Evolutionary conservation across 2,888 invertebrate genomes (phyloP).

Genomic region (Hypomecis atomaria): DNA sequence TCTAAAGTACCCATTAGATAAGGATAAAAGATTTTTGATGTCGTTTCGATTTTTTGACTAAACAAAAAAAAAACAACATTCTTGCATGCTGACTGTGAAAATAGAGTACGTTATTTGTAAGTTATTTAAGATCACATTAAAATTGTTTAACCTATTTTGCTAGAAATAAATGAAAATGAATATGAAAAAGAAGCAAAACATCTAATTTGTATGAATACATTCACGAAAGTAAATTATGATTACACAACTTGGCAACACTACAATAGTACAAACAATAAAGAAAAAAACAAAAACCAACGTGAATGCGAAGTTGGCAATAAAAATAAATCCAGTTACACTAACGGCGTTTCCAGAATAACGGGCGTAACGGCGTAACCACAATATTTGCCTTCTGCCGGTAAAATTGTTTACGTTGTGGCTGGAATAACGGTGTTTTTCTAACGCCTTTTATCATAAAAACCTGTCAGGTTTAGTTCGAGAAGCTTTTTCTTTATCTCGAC

Average conservation of each 20-base stretch:
- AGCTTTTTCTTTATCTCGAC: conserved; percentile 13
- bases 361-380: conserved; percentile 6
- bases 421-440: conserved; percentile 15
- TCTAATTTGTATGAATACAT: too few relatives aligned
- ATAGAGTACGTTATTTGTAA: too few relatives aligned
- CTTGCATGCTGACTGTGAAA: too few relatives aligned
- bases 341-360: background rate
- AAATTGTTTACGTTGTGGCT: conserved; percentile 19
- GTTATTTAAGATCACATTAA: too few relatives aligned
- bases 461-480: conserved; percentile 2
- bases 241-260: background rate
- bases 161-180: too few relatives aligned
- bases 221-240: background rate
- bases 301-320: conserved; percentile 9
- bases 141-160: too few relatives aligned
- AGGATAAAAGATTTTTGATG: too few relatives aligned
- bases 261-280: background rate
- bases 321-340: conserved; percentile 21
- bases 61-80: too few relatives aligned
- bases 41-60: too few relatives aligned
- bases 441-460: conserved; percentile 16
- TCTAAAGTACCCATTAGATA: too few relatives aligned
- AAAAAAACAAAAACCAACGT: background rate
- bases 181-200: too few relatives aligned
- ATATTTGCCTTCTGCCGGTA: conserved; percentile 17